Base-by-base conservation (phyloP, 1,140 invertebrate genomes). In the Anthonomus grandis region DNA sequence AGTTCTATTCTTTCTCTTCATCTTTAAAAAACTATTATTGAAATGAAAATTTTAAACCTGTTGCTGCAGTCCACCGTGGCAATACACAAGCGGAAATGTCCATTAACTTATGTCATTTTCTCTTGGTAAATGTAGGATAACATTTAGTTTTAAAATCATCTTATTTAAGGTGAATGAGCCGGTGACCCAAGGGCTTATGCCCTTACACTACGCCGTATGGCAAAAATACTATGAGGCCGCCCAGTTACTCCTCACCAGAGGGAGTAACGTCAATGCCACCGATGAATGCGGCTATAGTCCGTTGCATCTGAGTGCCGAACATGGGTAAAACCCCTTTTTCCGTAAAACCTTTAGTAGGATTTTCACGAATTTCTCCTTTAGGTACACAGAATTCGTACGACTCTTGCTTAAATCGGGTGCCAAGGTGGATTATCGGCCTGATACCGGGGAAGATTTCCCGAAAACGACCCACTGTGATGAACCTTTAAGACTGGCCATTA, bases 131-230 rank as follows among this genome's bases (percentile, higher is more conserved):
- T 15, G 10, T 27, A 0, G 4, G 15, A 15, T 21, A 22, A 12
- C 17, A 2, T 13, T 18, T 24, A 4, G 13, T 13, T 8, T 1
- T 31, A 31, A 17, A 27, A 48, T 17, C 5, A 18, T 34, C 6
- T 50, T 57, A 4, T 36, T 62, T 9, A 60, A 83, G 81, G 83
- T 86, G 4, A 87, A 87, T 65, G 85, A 87, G 63, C 80, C 84
- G 12, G 86, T 87, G 12, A 87, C 85, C 3, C 85, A 90, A 73
- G 92, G 91, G 5, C 75, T 95, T 21, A 81, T 86, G 41, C 91
- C 93, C 0, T 74, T 96, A n/a, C 93, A 95, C 72, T 96, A 95
- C 72, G 92, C 92, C 0, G 89, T 92, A 39, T 95, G 91, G 84
- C 87, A 91, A 67, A 76, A 83, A 10, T 87, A 95, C 72, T 77